Percentiles rank a stretch among this genome's conserved stretches.
These are phyloP conservation scores for Nerophis lumbriciformis DNA, from an alignment of 2,113 vertebrate genomes.

Conservation along the genomic window DNA sequence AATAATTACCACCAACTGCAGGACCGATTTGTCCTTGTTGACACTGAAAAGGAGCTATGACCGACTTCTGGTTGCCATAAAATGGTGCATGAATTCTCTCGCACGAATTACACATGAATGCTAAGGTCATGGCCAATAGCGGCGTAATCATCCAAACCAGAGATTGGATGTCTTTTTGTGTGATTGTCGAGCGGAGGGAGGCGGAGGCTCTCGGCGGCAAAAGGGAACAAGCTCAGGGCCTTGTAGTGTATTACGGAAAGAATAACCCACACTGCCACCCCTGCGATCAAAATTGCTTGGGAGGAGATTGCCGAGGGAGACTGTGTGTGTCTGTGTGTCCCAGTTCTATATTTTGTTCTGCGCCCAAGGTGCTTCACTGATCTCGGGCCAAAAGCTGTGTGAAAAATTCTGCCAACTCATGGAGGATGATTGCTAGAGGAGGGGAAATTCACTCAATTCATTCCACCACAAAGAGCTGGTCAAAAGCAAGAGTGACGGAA, in stretches of 20 bases:
- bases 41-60: constrained; percentile 11
- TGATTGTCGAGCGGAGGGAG: constrained; percentile 49
- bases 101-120: constrained; percentile 42
- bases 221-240: constrained; percentile 52
- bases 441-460: constrained; percentile 44
- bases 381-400: constrained; percentile 58
- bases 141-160: constrained; percentile 56
- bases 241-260: constrained; percentile 53
- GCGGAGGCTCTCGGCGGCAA: constrained; percentile 45
- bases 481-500: constrained; percentile 28
- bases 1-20: constrained; percentile 14
- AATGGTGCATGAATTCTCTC: constrained; percentile 26
- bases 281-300: constrained; percentile 62
- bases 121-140: constrained; percentile 55
- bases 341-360: constrained; percentile 57
- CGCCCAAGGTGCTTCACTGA: constrained; percentile 61
- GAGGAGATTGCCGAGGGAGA: constrained; percentile 64
- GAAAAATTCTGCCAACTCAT: constrained; percentile 59
- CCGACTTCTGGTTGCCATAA: constrained; percentile 11
- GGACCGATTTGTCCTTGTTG: constrained; percentile 13
- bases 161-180: constrained; percentile 59
- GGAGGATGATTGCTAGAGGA: constrained; percentile 55
- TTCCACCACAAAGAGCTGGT: constrained; percentile 32
- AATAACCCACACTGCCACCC: constrained; percentile 56
- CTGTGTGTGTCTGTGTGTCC: constrained; percentile 52